A percentile compares a stretch with the other conserved stretches of the same genome.
These are phyloP conservation scores for Eurois occulta DNA, from an alignment of 2,888 invertebrate genomes.

Conservation along the genomic window DNA sequence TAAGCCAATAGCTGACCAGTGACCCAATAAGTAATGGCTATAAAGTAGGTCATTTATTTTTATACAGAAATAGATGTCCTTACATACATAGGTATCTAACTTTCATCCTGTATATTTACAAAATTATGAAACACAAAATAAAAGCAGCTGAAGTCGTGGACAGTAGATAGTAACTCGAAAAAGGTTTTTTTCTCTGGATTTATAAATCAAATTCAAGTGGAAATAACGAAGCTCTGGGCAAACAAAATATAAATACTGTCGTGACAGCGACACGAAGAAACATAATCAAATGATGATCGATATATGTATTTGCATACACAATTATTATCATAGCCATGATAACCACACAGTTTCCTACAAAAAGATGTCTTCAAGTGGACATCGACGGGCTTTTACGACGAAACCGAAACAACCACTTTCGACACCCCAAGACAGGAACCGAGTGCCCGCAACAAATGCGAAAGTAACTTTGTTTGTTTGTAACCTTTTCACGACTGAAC, in stretches of 20 bases:
- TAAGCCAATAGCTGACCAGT: background rate
- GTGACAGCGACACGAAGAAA: background rate
- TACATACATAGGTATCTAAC: background rate
- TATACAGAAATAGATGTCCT: background rate
- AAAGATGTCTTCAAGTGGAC: constrained; percentile 2
- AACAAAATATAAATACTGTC: background rate
- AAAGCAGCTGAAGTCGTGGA: background rate
- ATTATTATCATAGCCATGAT: background rate
- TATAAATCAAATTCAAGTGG: background rate
- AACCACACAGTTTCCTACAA: background rate
- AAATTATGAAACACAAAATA: background rate
- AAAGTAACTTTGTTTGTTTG: too few species aligned
- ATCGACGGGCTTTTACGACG: constrained; percentile 16
- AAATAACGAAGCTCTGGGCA: background rate
- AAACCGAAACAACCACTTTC: constrained; percentile 20
- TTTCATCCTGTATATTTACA: background rate
- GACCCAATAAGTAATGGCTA: background rate
- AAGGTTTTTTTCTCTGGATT: too few species aligned
- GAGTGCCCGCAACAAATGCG: background rate
- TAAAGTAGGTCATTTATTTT: constrained; percentile 2
- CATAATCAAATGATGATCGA: background rate
- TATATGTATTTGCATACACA: background rate
- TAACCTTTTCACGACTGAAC: too few species aligned
- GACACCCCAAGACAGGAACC: background rate
- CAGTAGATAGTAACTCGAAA: too few species aligned